Conservation (phyloP, 2,113 vertebrate species). For the Eleginops maclovinus region DNA sequence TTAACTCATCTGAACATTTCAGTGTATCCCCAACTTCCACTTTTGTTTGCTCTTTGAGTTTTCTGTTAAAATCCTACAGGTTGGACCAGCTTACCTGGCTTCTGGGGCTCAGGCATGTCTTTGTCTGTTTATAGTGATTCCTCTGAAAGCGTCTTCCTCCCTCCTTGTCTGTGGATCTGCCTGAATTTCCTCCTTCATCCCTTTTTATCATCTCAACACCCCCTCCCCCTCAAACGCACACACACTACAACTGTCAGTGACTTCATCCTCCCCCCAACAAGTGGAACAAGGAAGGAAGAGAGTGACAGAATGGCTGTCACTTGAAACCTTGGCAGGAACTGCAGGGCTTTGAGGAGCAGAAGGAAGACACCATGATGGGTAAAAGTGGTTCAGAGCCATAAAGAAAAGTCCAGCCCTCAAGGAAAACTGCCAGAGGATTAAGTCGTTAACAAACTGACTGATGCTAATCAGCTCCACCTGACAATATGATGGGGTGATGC, state of each 20-base stretch:
- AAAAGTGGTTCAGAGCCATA: slow-evolving; percentile 53
- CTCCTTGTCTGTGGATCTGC: slow-evolving; percentile 69
- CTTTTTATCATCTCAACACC: slow-evolving; percentile 79
- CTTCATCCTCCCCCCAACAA: slow-evolving; percentile 39
- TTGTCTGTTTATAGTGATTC: slow-evolving; percentile 63
- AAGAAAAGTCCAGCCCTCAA: slow-evolving; percentile 38
- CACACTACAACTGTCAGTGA: slow-evolving; percentile 30
- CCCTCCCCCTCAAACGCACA: background rate
- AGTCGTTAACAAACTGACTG: slow-evolving; percentile 54
- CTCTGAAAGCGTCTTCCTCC: slow-evolving; percentile 63
- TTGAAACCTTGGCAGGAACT: slow-evolving; percentile 79
- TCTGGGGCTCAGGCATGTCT: slow-evolving; percentile 84
- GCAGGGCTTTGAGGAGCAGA: slow-evolving; percentile 54
- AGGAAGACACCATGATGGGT: slow-evolving; percentile 57
- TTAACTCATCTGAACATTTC: background rate
- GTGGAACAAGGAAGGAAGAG: slow-evolving; percentile 64
- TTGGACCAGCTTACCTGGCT: slow-evolving; percentile 78
- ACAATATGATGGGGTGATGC: slow-evolving; percentile 30
- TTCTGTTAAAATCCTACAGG: slow-evolving; percentile 5
- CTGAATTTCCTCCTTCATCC: slow-evolving; percentile 63
- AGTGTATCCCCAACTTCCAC: background rate
- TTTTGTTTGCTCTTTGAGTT: background rate
- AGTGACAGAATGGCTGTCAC: slow-evolving; percentile 75
- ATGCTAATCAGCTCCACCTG: slow-evolving; percentile 46
- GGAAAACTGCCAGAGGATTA: slow-evolving; percentile 65